Conservation (phyloP, 2,113 vertebrate genomes). For the Leptobrachium ailaonicum region DNA sequence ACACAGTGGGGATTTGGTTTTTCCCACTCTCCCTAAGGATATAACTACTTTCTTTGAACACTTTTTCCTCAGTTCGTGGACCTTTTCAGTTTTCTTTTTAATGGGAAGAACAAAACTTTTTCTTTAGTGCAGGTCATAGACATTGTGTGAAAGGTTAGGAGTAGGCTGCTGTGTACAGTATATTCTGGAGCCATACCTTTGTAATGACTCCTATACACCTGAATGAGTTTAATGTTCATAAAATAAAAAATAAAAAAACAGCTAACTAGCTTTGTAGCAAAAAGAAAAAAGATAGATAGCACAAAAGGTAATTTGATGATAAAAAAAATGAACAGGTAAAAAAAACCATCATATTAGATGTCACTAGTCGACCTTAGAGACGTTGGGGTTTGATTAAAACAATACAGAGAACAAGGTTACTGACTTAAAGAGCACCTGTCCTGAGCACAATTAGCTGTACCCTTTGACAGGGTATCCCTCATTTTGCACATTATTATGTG, state of each 20-base stretch:
- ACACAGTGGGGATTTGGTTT: slow-evolving; percentile 36
- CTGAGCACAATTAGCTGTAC: too few species aligned
- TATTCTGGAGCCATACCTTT: slow-evolving; percentile 5
- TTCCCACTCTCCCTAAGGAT: slow-evolving; percentile 21
- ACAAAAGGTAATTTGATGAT: too few species aligned
- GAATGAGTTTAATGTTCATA: slow-evolving; percentile 21
- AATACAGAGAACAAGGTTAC: too few species aligned
- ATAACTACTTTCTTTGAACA: slow-evolving; percentile 40
- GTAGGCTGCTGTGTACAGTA: slow-evolving; percentile 25
- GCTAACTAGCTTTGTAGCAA: slow-evolving; percentile 17
- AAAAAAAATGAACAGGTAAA: too few species aligned
- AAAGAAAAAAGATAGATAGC: background rate
- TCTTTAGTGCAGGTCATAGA: slow-evolving; percentile 29
- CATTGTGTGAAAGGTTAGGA: slow-evolving; percentile 30
- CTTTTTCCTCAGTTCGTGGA: slow-evolving; percentile 25
- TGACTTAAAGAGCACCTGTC: too few species aligned
- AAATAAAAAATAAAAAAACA: slow-evolving; percentile 1
- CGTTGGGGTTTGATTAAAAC: too few species aligned
- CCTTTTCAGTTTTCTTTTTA: slow-evolving; percentile 44
- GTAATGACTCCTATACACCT: slow-evolving; percentile 26
- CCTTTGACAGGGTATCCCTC: too few species aligned
- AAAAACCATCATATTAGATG: too few species aligned
- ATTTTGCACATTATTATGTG: too few species aligned
- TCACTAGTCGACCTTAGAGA: too few species aligned
- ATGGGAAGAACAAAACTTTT: slow-evolving; percentile 32